Percentiles rank a stretch among this genome's conserved stretches.
phyloP scores from a whole-genome alignment of 2,797 vertebrate genomes.

The Neosilurus hyrtlii region DNA sequence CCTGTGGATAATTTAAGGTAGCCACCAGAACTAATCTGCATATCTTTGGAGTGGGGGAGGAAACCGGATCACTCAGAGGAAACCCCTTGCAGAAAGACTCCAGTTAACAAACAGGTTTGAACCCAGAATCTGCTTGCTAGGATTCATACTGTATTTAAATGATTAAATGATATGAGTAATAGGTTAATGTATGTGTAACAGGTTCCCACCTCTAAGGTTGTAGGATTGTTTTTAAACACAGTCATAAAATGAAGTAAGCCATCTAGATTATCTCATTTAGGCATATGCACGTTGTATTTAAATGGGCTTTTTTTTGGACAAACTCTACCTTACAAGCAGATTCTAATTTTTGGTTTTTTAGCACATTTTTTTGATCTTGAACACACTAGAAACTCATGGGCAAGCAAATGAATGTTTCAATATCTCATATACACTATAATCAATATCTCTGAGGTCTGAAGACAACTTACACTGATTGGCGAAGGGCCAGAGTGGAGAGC shows the following conservation, averaged over 20 bases:
- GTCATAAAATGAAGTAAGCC: neutral
- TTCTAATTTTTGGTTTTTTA: neutral
- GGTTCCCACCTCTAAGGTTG: neutral
- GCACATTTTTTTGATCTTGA: neutral
- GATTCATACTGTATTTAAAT: too few species aligned
- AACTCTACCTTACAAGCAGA: neutral
- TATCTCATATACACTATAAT: neutral
- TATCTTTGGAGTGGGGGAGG: too few species aligned
- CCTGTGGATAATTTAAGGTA: too few species aligned
- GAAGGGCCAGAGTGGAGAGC: conserved; percentile 77
- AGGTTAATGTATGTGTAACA: too few species aligned
- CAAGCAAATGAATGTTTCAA: neutral
- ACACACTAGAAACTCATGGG: neutral
- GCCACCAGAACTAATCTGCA: too few species aligned
- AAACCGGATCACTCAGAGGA: too few species aligned
- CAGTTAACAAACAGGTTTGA: too few species aligned
- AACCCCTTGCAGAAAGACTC: too few species aligned
- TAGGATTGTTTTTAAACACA: neutral
- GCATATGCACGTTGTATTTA: neutral
- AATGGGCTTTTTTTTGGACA: neutral
- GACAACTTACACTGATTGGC: conserved; percentile 76
- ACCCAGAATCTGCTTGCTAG: too few species aligned
- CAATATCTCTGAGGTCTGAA: neutral
- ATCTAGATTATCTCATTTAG: neutral
- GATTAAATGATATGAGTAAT: too few species aligned